These are phyloP conservation scores for Monopis laevigella DNA, from an alignment of 2,888 invertebrate genomes.

Conservation along the genomic window DNA sequence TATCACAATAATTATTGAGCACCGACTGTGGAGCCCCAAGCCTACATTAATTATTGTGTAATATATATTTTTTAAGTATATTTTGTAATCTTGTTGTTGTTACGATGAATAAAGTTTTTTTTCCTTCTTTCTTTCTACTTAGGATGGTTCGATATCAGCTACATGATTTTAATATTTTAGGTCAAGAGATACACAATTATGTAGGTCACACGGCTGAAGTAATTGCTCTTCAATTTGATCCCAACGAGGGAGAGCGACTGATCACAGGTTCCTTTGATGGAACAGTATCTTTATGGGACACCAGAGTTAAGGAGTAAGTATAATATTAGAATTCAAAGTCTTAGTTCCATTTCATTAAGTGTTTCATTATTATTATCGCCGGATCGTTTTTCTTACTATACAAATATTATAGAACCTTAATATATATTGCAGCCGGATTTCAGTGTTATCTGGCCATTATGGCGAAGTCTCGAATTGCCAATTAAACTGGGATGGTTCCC, in stretches of 20 bases:
- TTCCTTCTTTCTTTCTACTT: no score
- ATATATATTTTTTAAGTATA: no score
- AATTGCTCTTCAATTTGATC: slow-evolving; percentile 76
- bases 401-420: no score
- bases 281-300: slow-evolving; percentile 80
- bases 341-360: not conserved
- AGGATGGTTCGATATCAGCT: no score
- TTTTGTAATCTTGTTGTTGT: no score
- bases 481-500: slow-evolving; percentile 72
- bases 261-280: slow-evolving; percentile 85
- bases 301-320: slow-evolving; percentile 67
- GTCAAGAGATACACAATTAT: slow-evolving; percentile 68
- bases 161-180: no score
- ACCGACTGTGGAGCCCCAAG: no score
- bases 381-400: no score
- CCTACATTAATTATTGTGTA: no score
- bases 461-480: slow-evolving; percentile 76
- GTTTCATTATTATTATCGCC: no score
- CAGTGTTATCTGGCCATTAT: slow-evolving; percentile 69
- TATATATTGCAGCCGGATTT: slow-evolving; percentile 55
- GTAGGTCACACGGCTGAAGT: slow-evolving; percentile 80
- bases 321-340: not conserved
- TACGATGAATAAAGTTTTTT: no score
- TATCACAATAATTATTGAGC: no score
- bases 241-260: slow-evolving; percentile 72